Conservation (phyloP, 35 echinoderm and acorn worm genomes). For the Ophioderma brevispina region DNA sequence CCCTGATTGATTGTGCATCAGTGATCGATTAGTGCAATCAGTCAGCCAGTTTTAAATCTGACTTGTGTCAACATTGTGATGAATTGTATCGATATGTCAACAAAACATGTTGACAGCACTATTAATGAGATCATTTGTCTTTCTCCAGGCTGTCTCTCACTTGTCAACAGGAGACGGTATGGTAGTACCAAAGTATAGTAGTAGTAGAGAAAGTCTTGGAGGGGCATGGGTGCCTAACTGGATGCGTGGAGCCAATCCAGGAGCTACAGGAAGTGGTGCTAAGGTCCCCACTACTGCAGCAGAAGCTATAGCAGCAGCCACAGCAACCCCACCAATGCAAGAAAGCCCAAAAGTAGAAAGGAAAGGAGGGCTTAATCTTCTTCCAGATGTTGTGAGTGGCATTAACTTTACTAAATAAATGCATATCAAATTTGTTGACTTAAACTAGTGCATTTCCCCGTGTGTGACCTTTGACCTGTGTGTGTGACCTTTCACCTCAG, state of each 20-base stretch:
- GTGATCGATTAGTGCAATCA: too few relatives aligned
- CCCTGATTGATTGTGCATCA: too few relatives aligned
- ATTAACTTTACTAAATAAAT: too few relatives aligned
- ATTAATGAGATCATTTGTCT: too few relatives aligned
- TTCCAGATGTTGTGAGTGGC: slow-evolving; percentile 86
- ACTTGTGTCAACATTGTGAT: too few relatives aligned
- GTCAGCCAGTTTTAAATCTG: too few relatives aligned
- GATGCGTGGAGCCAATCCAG: slow-evolving; percentile 6
- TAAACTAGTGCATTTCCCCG: too few relatives aligned
- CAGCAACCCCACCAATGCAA: slow-evolving; percentile 52
- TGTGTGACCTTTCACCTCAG: too few relatives aligned
- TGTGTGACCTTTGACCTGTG: too few relatives aligned
- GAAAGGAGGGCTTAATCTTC: slow-evolving; percentile 72
- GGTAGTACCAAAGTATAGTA: neutral
- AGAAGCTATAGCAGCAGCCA: slow-evolving; percentile 20
- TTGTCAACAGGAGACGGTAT: slow-evolving; percentile 26
- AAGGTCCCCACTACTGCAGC: neutral
- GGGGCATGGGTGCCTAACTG: slow-evolving; percentile 35
- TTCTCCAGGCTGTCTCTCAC: slow-evolving; percentile 28
- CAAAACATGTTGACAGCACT: too few relatives aligned
- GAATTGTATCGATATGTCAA: too few relatives aligned
- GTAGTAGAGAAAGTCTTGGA: slow-evolving; percentile 11
- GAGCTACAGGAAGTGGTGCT: neutral
- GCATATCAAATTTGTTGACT: too few relatives aligned
- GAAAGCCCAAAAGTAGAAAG: slow-evolving; percentile 72